Conservation (phyloP, 92 coral and sea anemone species). For the Virgularia gustaviana region DNA sequence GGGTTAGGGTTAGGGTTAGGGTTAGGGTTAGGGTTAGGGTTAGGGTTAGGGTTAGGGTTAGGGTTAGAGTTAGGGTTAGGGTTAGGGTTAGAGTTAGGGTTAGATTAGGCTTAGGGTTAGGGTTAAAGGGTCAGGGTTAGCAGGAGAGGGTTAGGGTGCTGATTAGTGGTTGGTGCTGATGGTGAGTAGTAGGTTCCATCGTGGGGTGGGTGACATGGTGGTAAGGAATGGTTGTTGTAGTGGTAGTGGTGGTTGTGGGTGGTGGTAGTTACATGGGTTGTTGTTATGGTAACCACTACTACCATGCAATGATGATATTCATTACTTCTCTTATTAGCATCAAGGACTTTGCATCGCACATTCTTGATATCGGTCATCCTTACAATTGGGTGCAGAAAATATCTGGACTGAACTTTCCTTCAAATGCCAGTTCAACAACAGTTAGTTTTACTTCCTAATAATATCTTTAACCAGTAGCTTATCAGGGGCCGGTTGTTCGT, state of each 20-base stretch:
- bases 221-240: too few relatives aligned
- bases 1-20: too few relatives aligned
- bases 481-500: too few relatives aligned
- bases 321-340: constrained; percentile 44
- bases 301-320: background rate
- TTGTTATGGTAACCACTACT: background rate
- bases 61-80: too few relatives aligned
- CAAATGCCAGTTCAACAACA: background rate
- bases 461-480: background rate
- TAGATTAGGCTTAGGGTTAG: too few relatives aligned
- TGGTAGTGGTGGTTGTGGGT: background rate
- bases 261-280: background rate
- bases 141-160: too few relatives aligned
- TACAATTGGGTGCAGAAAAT: constrained; percentile 86
- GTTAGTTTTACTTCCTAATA: background rate
- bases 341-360: constrained; percentile 55
- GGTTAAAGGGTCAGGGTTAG: too few relatives aligned
- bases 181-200: background rate
- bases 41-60: too few relatives aligned
- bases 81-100: too few relatives aligned
- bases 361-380: constrained; percentile 64
- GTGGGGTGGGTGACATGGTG: too few relatives aligned
- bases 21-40: too few relatives aligned
- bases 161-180: too few relatives aligned
- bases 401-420: constrained; percentile 77